Evolutionary conservation across 1,140 invertebrate species (phyloP).

Genomic region (Thrips palmi): DNA sequence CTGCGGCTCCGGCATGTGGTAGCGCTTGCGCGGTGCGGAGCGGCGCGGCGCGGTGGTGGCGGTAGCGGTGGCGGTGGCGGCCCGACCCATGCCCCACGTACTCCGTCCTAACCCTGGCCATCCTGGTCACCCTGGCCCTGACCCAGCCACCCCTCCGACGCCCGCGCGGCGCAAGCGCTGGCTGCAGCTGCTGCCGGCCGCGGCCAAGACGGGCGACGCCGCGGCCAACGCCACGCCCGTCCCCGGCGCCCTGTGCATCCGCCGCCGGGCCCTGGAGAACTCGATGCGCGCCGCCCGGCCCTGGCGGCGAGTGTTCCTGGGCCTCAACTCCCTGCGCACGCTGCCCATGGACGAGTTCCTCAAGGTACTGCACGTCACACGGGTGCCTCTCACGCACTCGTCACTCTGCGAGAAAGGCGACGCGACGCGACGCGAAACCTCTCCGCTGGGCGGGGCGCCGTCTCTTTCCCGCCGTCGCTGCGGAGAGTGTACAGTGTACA

Average conservation of each 20-base stretch:
- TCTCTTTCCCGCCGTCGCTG: too few relatives aligned
- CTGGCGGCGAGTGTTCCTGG: slow-evolving; percentile 18
- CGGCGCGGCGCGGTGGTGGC: too few relatives aligned
- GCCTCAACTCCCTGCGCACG: slow-evolving; percentile 16
- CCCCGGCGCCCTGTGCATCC: slow-evolving; percentile 14
- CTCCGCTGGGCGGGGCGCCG: too few relatives aligned
- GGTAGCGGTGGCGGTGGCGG: too few relatives aligned
- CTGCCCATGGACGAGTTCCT: slow-evolving; percentile 26
- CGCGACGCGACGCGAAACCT: too few relatives aligned
- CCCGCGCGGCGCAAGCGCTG: not conserved
- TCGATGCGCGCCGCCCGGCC: slow-evolving; percentile 10
- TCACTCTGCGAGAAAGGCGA: not conserved
- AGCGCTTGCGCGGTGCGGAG: too few relatives aligned
- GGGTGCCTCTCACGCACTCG: not conserved
- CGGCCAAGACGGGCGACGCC: slow-evolving; percentile 9
- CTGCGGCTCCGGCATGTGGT: too few relatives aligned
- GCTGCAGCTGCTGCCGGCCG: slow-evolving; percentile 1
- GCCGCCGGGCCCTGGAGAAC: slow-evolving; percentile 15
- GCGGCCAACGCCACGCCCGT: slow-evolving; percentile 8
- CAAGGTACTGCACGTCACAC: slow-evolving; percentile 20
- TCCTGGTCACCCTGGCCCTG: too few relatives aligned
- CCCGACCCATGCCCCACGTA: too few relatives aligned
- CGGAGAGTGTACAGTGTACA: not conserved
- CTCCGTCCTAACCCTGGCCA: too few relatives aligned
- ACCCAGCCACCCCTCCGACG: slow-evolving; percentile 1